These are phyloP conservation scores for Miniopterus natalensis DNA, from an alignment of 2,113 vertebrate genomes.

Conservation along the genomic window DNA sequence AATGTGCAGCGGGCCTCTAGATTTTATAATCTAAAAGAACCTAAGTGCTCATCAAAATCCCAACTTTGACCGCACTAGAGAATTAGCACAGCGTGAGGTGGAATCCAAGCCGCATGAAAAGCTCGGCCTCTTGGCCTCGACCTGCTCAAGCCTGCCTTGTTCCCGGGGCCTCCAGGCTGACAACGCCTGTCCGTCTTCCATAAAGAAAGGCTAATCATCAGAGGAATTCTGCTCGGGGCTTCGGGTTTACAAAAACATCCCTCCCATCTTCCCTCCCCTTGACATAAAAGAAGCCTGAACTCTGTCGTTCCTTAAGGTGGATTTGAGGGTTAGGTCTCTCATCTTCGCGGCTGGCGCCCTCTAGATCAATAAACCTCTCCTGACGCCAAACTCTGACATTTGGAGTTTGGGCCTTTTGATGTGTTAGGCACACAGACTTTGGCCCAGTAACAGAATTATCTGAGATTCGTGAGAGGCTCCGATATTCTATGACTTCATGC, in stretches of 20 bases:
- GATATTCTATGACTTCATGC: rapidly evolving
- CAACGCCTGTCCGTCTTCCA: background rate
- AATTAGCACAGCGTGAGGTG: rapidly evolving
- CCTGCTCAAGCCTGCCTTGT: background rate
- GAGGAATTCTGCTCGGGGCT: background rate
- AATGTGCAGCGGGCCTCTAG: background rate
- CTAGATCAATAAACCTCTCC: background rate
- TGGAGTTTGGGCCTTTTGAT: background rate
- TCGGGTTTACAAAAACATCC: background rate
- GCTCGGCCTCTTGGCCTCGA: background rate
- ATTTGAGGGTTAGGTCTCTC: background rate
- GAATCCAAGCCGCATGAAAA: background rate
- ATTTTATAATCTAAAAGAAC: too few species aligned
- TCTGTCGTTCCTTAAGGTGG: background rate
- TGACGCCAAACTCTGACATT: background rate
- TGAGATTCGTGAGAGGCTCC: background rate
- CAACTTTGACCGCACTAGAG: background rate
- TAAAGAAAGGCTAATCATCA: background rate
- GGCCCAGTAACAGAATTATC: background rate
- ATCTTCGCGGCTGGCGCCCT: background rate
- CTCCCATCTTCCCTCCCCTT: background rate
- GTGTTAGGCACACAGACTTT: background rate
- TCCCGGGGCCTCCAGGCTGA: background rate
- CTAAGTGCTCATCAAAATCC: rapidly evolving
- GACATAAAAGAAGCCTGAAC: background rate